Percentiles rank a stretch among this genome's conserved stretches.
Evolutionary conservation across 2,113 vertebrate genomes (phyloP).

Genomic region (Jacana jacana): DNA sequence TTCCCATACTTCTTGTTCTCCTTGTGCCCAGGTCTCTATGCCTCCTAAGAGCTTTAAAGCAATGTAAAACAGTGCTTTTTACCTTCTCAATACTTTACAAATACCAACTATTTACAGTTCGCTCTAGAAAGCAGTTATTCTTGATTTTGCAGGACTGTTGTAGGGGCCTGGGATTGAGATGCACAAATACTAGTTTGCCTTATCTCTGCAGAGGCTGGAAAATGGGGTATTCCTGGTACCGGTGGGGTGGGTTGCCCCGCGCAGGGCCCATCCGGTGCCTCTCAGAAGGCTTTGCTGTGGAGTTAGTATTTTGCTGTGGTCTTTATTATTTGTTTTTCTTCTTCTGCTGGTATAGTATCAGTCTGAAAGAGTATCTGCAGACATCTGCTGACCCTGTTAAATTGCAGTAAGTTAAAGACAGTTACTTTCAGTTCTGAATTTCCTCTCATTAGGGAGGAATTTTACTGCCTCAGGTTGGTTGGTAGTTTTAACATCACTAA

Average conservation of each 20-base stretch:
- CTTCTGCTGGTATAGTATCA: neutral
- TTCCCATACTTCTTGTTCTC: neutral
- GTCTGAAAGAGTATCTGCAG: neutral
- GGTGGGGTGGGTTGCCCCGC: neutral
- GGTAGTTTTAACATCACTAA: neutral
- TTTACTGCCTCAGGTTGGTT: neutral
- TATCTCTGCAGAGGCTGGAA: neutral
- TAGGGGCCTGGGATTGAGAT: neutral
- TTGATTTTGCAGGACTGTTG: neutral
- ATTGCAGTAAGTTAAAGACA: neutral
- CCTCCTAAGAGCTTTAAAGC: neutral
- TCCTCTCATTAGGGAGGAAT: neutral
- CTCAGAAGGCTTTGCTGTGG: neutral
- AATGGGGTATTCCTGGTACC: neutral
- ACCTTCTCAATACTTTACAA: neutral
- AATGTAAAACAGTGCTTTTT: neutral
- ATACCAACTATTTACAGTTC: neutral
- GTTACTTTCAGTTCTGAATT: conserved; percentile 18
- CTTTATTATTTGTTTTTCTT: neutral
- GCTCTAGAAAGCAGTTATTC: neutral
- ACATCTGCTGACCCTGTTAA: neutral
- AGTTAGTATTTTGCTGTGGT: neutral
- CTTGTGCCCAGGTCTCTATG: neutral
- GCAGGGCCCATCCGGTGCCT: neutral
- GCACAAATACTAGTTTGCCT: neutral